Base-by-base conservation (phyloP, 2,888 invertebrate species). In the Aleiodes leptofemur region DNA sequence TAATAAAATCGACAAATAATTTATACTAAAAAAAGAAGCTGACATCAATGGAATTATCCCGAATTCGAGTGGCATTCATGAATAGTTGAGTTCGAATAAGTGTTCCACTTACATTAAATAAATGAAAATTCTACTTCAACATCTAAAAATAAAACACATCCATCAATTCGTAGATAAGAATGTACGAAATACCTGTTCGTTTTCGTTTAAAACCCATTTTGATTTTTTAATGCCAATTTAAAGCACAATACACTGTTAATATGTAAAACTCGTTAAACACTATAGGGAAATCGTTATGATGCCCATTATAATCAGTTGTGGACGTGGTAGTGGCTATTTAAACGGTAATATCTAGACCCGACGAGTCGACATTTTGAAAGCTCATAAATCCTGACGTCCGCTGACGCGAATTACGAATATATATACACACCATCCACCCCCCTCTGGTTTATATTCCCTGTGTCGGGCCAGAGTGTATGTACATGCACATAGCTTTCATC, bases 361-460 rank as follows among this genome's bases (percentile, higher is more conserved):
- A 31, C 23, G 7, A 38, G 51, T 73, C 73, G 69, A 69, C 69
- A 59, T 50, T 73, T 73, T 73, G 69, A 51, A 69, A 51, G 57
- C 73, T 69, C 69, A 73, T 73, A 73, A 73, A 73, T 73, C 59
- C 43, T 59, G 48, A 57, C 23, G 48, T 69, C 38, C 55, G 31
- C 57, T 73, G 73, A 73, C 69, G 73, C 51, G 59, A 73, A 69
- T 73, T 69, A 69, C 57, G 34, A 69, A 73, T 69, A 73, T 73
- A 56, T 48, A 69, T 51, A 43, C 48, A 31, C n/a, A 56, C 57
- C 53, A 53, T 53, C 53, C 34, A 5, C 9, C 34, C 9, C 9
- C 43, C 55, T 6, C 14, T 61, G 61, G 64, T 48, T 64, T 43
- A 64, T 48, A 64, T 23, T 64, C 64, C 31, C 34, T 34, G 38